These are phyloP conservation scores for Diuraphis noxia DNA, from an alignment of 1,140 invertebrate genomes.

Conservation along the genomic window DNA sequence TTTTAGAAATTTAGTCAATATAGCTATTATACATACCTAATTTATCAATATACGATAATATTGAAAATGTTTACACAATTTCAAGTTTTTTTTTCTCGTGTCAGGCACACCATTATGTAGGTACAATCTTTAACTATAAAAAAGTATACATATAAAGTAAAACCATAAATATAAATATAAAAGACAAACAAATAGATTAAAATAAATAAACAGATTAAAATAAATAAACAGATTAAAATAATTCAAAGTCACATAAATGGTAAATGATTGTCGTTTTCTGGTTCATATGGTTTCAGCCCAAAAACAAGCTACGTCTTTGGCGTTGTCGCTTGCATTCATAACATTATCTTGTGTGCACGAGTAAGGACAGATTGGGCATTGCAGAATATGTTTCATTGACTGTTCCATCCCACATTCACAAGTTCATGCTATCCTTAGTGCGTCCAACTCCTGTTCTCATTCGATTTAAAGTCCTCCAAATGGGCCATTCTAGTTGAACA, in stretches of 20 bases:
- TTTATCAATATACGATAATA: no score
- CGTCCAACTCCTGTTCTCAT: slow-evolving; percentile 10
- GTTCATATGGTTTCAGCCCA: slow-evolving; percentile 5
- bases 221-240: not conserved
- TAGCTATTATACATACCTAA: no score
- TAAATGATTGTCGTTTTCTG: not conserved
- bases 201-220: not conserved
- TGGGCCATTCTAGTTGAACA: not conserved
- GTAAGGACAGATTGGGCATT: not conserved
- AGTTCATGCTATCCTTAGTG: not conserved
- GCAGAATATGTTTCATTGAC: not conserved
- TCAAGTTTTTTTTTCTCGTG: not conserved
- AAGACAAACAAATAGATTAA: not conserved
- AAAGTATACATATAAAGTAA: not conserved
- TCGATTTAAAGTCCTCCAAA: slow-evolving; percentile 15
- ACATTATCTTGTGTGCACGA: not conserved
- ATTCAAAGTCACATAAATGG: not conserved
- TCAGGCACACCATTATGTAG: not conserved
- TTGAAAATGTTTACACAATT: no score
- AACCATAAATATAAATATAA: no score
- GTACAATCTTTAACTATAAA: not conserved
- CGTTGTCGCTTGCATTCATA: not conserved
- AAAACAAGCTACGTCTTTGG: not conserved
- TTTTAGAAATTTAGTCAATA: no score
- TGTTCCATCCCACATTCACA: not conserved